These are phyloP conservation scores for Pelobates cultripes DNA, from an alignment of 2,797 vertebrate species.

Conservation along the genomic window DNA sequence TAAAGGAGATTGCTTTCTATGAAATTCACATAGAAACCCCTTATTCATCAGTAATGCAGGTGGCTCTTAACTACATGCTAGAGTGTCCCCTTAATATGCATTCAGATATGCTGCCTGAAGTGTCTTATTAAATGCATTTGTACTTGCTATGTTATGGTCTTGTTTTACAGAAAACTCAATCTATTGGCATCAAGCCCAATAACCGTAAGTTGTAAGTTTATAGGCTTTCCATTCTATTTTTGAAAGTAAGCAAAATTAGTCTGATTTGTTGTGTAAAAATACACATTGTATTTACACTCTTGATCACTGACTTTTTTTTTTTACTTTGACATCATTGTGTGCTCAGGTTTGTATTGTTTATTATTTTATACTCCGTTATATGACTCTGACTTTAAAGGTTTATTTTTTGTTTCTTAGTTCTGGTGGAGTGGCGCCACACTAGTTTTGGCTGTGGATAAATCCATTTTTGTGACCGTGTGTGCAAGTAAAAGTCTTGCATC, in stretches of 20 bases:
- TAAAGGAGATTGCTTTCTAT: no score
- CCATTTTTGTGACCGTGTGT: neutral
- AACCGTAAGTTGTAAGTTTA: no score
- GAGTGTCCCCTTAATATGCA: no score
- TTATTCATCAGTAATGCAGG: no score
- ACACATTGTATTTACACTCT: neutral
- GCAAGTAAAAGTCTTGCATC: neutral
- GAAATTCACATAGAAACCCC: no score
- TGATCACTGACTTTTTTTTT: neutral
- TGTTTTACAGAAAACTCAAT: no score
- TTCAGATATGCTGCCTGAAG: no score
- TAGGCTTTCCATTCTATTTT: neutral
- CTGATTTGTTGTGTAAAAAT: neutral
- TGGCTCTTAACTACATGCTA: no score
- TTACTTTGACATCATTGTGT: neutral
- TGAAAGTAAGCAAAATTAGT: no score
- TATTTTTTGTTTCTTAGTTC: neutral
- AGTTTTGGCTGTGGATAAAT: constrained; percentile 19
- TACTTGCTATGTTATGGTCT: no score
- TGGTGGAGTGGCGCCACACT: constrained; percentile 21
- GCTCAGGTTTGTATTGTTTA: constrained; percentile 13
- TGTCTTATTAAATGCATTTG: no score
- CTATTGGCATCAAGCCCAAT: no score
- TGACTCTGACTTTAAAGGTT: neutral
- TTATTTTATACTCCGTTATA: constrained; percentile 8